Evolutionary conservation across 2,888 invertebrate species (phyloP).

Genomic region (Cephus pygmeus): DNA sequence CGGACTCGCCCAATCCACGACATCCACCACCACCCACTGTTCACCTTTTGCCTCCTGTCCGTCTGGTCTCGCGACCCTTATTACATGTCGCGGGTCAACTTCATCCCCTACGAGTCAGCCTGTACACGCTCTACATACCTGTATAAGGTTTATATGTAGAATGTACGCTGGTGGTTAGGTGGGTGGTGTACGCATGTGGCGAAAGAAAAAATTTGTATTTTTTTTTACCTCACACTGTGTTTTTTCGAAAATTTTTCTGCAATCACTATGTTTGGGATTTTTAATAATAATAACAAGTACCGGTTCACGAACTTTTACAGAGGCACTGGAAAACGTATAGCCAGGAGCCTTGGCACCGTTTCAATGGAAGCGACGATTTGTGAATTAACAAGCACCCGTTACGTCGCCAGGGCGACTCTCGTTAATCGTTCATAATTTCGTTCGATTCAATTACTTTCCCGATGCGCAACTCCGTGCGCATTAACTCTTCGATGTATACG

Average conservation of each 20-base stretch:
- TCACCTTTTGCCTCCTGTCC: conserved; percentile 32
- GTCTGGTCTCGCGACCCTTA: conserved; percentile 56
- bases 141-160: neutral
- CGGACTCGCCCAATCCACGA: conserved; percentile 34
- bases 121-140: neutral
- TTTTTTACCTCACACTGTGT: no score
- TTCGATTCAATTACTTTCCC: conserved; percentile 57
- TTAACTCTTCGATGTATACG: conserved; percentile 42
- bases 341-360: neutral
- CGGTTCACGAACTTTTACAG: neutral
- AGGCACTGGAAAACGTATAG: neutral
- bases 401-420: conserved; percentile 35
- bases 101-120: conserved; percentile 40
- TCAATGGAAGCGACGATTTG: conserved; percentile 11
- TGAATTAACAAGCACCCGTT: conserved; percentile 19
- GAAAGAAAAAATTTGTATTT: neutral
- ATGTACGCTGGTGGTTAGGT: neutral
- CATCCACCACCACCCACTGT: conserved; percentile 24
- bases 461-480: conserved; percentile 45
- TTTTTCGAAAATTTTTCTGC: no score
- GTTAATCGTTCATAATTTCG: conserved; percentile 59
- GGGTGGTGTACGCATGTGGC: neutral
- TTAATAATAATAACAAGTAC: neutral
- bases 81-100: conserved; percentile 64
- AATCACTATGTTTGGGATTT: no score